phyloP scores from a whole-genome alignment of 2,888 invertebrate species.

The Plebejus anna region DNA sequence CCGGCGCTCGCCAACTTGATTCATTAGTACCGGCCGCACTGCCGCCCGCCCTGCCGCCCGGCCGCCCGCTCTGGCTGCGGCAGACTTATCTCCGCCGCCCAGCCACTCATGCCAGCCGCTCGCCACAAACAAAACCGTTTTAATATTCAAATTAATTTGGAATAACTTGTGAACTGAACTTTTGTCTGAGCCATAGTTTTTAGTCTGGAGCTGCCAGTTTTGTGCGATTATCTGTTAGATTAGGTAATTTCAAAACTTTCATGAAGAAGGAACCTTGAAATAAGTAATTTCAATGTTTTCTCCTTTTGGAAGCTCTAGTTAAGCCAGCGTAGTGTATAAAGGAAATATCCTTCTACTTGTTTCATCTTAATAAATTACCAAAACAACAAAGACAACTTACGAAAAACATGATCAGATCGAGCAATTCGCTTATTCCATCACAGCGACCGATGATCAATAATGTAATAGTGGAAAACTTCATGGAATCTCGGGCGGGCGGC shows the following conservation, averaged over 20 bases:
- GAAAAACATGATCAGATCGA: neutral
- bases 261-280: no score
- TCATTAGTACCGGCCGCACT: conserved; percentile 63
- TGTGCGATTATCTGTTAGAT: no score
- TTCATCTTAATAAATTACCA: neutral
- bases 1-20: conserved; percentile 56
- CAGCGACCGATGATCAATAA: conserved; percentile 13
- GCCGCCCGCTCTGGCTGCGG: conserved; percentile 17
- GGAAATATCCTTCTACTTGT: neutral
- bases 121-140: neutral
- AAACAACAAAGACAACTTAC: neutral
- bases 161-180: neutral
- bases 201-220: no score
- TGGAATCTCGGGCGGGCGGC: conserved; percentile 24
- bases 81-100: conserved; percentile 33
- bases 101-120: conserved; percentile 28
- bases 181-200: neutral
- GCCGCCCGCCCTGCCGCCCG: conserved; percentile 38
- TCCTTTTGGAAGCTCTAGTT: no score
- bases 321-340: no score
- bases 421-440: conserved; percentile 11
- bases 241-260: no score
- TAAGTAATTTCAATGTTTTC: no score
- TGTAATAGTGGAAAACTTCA: conserved; percentile 28
- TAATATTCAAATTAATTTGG: neutral